Conservation (phyloP, 2,888 invertebrate genomes). For the Seira ritae region DNA sequence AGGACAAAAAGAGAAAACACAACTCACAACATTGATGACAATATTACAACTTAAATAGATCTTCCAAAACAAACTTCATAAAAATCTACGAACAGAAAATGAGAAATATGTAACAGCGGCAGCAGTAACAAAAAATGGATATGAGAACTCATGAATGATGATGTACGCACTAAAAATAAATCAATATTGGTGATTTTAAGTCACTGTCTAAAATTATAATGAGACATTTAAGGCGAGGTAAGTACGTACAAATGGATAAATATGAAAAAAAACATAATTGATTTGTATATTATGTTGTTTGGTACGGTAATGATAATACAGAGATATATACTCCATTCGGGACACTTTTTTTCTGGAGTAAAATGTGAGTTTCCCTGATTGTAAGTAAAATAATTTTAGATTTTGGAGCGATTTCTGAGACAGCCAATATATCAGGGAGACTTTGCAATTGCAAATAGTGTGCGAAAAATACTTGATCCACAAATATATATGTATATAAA, state of each 20-base stretch:
- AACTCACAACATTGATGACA: conserved; percentile 35
- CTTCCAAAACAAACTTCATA: not conserved
- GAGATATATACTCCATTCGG: no score
- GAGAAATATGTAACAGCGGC: conserved; percentile 58
- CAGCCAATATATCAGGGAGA: no score
- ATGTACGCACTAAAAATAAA: conserved; percentile 38
- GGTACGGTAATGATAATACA: no score
- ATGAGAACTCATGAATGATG: conserved; percentile 54
- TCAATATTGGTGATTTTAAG: conserved; percentile 49
- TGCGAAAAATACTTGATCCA: conserved; percentile 73
- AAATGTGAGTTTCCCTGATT: conserved; percentile 11
- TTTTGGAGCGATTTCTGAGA: no score
- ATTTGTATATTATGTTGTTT: no score
- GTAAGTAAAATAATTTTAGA: conserved; percentile 5
- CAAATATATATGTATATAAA: conserved; percentile 59
- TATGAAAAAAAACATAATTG: not conserved
- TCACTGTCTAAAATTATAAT: conserved; percentile 52
- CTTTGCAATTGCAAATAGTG: conserved; percentile 46
- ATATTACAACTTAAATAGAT: conserved; percentile 33
- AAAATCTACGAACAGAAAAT: conserved; percentile 32
- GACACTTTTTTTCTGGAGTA: not conserved
- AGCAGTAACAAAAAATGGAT: conserved; percentile 44
- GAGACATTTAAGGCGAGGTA: conserved; percentile 61
- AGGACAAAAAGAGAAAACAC: conserved; percentile 39
- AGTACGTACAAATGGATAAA: conserved; percentile 45